Conservation (phyloP, 2,888 invertebrate genomes). For the Dryobotodes eremita region DNA sequence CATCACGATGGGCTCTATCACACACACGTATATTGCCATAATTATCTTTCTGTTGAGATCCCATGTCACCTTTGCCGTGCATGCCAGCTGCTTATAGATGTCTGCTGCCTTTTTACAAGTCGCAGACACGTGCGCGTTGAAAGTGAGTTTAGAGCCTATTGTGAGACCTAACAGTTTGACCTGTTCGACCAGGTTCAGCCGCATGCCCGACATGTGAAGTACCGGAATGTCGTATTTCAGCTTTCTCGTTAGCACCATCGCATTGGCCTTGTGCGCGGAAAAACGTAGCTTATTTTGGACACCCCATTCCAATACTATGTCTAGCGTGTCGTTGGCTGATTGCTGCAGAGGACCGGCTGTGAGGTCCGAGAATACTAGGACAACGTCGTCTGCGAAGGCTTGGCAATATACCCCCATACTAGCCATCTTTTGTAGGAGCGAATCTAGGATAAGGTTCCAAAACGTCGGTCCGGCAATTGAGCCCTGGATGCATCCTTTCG, state of each 20-base stretch:
- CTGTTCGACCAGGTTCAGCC: neutral
- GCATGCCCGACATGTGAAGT: neutral
- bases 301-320: constrained; percentile 18
- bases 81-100: neutral
- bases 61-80: neutral
- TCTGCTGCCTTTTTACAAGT: neutral
- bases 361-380: constrained; percentile 6
- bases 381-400: neutral
- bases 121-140: neutral
- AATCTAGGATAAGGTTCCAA: neutral
- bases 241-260: neutral
- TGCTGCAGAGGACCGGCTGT: neutral
- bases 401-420: too few species aligned
- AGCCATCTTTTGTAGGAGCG: too few species aligned
- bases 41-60: neutral
- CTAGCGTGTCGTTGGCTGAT: constrained; percentile 3
- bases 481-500: constrained; percentile 37
- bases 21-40: constrained; percentile 3
- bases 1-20: constrained; percentile 22
- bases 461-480: neutral
- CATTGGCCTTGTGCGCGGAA: neutral
- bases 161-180: neutral
- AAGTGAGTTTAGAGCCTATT: neutral
- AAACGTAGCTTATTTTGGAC: neutral
- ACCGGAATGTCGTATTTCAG: neutral